A percentile compares a stretch with the other conserved stretches of the same genome.
These are phyloP conservation scores for Metopia argyrocephala DNA, from an alignment of 2,888 invertebrate genomes.

Conservation along the genomic window DNA sequence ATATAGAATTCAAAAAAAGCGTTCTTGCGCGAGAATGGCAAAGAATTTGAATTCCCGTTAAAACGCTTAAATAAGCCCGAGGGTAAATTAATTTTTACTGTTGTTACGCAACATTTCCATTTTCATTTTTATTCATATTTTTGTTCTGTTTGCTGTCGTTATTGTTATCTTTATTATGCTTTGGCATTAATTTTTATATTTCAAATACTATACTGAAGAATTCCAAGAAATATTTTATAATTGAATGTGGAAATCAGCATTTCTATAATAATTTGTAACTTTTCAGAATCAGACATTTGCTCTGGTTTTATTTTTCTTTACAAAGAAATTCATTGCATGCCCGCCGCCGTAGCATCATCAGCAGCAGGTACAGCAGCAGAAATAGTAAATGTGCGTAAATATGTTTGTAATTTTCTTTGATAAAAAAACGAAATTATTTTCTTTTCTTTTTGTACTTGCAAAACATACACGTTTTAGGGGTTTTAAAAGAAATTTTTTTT, in stretches of 20 bases:
- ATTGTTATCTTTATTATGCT: not conserved
- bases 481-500: no score
- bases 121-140: no score
- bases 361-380: no score
- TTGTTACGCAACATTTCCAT: not conserved
- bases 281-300: not conserved
- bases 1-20: not conserved
- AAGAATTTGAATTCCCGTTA: not conserved
- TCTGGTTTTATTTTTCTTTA: not conserved
- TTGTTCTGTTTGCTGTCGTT: no score
- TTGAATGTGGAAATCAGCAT: not conserved
- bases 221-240: not conserved
- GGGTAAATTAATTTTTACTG: not conserved
- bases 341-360: no score
- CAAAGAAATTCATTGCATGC: no score
- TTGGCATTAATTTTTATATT: not conserved
- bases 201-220: not conserved
- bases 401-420: no score
- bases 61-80: slow-evolving; percentile 18
- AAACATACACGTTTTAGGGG: no score
- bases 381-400: no score
- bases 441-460: no score
- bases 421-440: no score
- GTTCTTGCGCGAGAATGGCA: not conserved
- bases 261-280: not conserved